Conservation (phyloP, 2,888 invertebrate species). For the Microctonus hyperodae region DNA sequence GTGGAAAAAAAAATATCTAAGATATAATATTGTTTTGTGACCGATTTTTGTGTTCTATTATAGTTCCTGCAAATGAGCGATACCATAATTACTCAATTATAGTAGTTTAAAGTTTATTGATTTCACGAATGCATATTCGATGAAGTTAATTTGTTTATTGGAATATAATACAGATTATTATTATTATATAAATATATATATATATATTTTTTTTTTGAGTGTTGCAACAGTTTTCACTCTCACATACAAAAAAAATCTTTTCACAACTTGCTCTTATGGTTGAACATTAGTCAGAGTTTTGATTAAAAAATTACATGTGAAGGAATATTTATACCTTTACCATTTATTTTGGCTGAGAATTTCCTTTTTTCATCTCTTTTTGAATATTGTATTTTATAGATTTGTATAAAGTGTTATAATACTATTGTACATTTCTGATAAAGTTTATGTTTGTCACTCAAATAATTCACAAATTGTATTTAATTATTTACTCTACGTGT, state of each 20-base stretch:
- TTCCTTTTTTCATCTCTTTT: slow-evolving; percentile 38
- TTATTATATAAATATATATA: no score
- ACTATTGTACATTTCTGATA: slow-evolving; percentile 57
- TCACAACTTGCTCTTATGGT: no score
- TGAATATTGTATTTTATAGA: slow-evolving; percentile 47
- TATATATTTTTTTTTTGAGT: no score
- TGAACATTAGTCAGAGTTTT: background rate
- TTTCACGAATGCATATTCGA: background rate
- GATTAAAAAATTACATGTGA: background rate
- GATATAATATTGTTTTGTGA: no score
- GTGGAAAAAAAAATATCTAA: no score
- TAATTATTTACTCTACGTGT: no score
- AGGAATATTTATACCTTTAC: slow-evolving; percentile 12
- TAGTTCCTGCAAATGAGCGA: no score
- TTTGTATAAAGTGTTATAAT: slow-evolving; percentile 51
- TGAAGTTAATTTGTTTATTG: background rate
- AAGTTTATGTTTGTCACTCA: slow-evolving; percentile 45
- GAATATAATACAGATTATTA: background rate
- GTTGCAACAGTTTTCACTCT: no score
- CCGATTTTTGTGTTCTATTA: slow-evolving; percentile 12
- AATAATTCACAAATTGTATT: no score
- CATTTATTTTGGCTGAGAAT: slow-evolving; percentile 29
- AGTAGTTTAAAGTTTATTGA: background rate
- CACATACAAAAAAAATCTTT: no score
- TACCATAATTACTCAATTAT: background rate